Evolutionary conservation across 2,797 vertebrate species (phyloP).

Genomic region (Helarctos malayanus): DNA sequence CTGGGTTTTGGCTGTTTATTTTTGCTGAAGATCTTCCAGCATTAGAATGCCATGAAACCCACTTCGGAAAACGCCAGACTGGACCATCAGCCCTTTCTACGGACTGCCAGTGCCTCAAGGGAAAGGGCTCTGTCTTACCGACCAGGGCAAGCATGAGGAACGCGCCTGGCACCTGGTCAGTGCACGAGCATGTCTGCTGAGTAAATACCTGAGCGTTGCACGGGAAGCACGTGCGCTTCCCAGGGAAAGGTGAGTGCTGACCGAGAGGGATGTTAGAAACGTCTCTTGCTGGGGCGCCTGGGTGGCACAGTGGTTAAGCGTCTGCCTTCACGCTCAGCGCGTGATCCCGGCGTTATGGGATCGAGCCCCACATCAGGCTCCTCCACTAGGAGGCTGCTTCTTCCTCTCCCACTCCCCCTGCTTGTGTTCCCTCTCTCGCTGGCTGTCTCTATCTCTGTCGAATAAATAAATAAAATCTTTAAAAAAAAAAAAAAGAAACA

Average conservation of each 20-base stretch:
- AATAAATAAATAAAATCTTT: no score
- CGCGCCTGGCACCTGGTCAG: background rate
- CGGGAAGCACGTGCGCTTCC: background rate
- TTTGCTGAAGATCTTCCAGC: conserved; percentile 13
- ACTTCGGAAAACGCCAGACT: background rate
- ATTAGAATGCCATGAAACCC: background rate
- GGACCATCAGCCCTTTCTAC: background rate
- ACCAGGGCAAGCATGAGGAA: background rate
- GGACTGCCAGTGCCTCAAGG: background rate
- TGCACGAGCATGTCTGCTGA: background rate
- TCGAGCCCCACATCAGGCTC: no score
- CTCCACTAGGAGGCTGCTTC: no score
- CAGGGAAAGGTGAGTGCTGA: background rate
- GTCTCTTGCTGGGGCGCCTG: background rate
- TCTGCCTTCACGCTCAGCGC: no score
- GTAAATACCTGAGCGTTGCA: background rate
- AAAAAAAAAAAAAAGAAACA: no score
- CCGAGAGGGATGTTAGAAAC: background rate
- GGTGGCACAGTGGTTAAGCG: no score
- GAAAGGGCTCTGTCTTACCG: background rate
- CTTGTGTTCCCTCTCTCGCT: no score
- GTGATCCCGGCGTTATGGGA: no score
- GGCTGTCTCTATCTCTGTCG: no score
- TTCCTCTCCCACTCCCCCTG: no score
- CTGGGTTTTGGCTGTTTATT: background rate